A percentile compares a stretch with the other conserved stretches of the same genome.
These are phyloP conservation scores for Mionectes macconnelli DNA, from an alignment of 2,113 vertebrate genomes.

Conservation along the genomic window DNA sequence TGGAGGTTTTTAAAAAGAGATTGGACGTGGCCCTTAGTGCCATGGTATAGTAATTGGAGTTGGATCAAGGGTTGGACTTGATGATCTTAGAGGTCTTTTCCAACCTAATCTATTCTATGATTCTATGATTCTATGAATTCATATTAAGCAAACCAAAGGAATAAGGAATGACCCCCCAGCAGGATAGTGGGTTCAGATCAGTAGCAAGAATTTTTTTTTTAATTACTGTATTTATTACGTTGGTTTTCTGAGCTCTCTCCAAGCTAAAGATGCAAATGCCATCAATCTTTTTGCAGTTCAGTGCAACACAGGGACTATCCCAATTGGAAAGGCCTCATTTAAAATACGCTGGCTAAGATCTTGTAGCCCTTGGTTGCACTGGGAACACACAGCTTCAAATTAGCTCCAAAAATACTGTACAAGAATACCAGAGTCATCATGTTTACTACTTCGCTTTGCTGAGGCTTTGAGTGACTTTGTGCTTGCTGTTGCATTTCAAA, in stretches of 20 bases:
- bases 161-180: not conserved
- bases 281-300: conserved; percentile 48
- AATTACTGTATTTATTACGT: not conserved
- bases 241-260: not conserved
- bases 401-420: conserved; percentile 29
- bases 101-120: too few relatives aligned
- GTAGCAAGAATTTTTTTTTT: not conserved
- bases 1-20: too few relatives aligned
- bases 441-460: conserved; percentile 47
- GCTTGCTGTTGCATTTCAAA: conserved; percentile 52
- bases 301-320: conserved; percentile 35
- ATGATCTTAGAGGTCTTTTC: too few relatives aligned
- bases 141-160: not conserved
- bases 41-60: too few relatives aligned
- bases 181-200: not conserved
- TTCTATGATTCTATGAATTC: too few relatives aligned
- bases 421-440: conserved; percentile 61
- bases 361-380: conserved; percentile 36
- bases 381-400: conserved; percentile 60
- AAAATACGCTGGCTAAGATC: conserved; percentile 62
- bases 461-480: conserved; percentile 30
- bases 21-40: too few relatives aligned
- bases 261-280: conserved; percentile 45
- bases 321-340: conserved; percentile 58
- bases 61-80: too few relatives aligned